Conservation (phyloP, 1,140 invertebrate species). For the Chelonus insularis region DNA sequence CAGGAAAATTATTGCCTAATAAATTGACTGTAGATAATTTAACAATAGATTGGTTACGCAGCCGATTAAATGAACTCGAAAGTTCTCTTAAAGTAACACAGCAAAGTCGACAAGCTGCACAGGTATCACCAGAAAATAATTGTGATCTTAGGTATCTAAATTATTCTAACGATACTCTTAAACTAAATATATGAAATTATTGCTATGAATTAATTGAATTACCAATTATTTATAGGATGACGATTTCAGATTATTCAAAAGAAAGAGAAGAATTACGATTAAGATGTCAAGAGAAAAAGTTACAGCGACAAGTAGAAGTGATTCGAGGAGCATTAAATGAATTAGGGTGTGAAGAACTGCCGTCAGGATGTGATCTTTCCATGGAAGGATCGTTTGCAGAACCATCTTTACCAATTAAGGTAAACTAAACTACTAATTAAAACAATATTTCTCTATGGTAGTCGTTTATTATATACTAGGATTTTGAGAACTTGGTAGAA, state of each 20-base stretch:
- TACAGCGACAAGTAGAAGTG: constrained; percentile 77
- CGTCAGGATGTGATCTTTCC: constrained; percentile 78
- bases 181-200: too few relatives aligned
- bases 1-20: constrained; percentile 78
- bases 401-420: constrained; percentile 46
- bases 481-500: constrained; percentile 7
- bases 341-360: constrained; percentile 82
- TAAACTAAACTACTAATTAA: constrained; percentile 27
- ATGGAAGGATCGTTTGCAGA: constrained; percentile 63
- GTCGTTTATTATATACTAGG: background rate
- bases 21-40: constrained; percentile 88
- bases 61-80: constrained; percentile 77
- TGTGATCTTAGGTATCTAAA: constrained; percentile 44
- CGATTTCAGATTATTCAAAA: constrained; percentile 51
- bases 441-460: background rate
- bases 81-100: constrained; percentile 54
- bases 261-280: constrained; percentile 65
- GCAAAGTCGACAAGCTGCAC: constrained; percentile 46
- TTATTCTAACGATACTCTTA: too few relatives aligned
- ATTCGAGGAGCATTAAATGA: constrained; percentile 81
- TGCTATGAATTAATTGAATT: constrained; percentile 5
- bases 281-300: constrained; percentile 78
- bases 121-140: constrained; percentile 47
- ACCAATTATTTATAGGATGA: constrained; percentile 5
- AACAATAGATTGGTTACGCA: constrained; percentile 83